Evolutionary conservation across 2,797 vertebrate genomes (phyloP), one percentile per base, ranked within the genome.

Genomic region (Acanthis flammea): DNA sequence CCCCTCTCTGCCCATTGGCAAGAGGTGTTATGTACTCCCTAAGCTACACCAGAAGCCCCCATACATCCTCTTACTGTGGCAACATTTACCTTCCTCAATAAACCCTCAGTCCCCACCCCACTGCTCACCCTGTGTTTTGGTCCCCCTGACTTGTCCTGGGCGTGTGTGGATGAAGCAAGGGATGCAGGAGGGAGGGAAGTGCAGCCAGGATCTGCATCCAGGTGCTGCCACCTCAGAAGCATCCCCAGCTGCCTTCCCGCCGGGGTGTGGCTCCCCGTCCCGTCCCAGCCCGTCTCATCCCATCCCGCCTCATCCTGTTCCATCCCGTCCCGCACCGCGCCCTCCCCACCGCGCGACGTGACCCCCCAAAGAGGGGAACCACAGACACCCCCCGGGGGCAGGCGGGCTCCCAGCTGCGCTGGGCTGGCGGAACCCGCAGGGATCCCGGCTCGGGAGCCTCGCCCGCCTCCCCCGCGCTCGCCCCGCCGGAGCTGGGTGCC

Each of bases 281-380:
- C 50, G 1, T 73, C 92, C 51, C 51, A 41, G 8, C 80, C 66
- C 7, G 14, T 54, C 86, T 24, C 51, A 33, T 23, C 91, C 51
- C 73, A 31, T 71, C 86, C 42, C 12, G 12, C 54, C 88, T 25
- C 17, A 10, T 88, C 88, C 33, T 15, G 51, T 90, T 92, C 75
- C 23, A 1, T 70, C 81, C 74, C 24, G 1, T 55, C 61, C 78
- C 71, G 11, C 72, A n/a, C 85, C 47, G 7, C 89, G 17, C 60
- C 78, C 78, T 84, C 45, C 65, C 65, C 83, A 12, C 84, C 14
- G 3, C 14, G 2, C 66, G 55, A 4, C 1, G 4, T 66, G 94
- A 95, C 79, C 91, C 82, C 83, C 76, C 89, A 90, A 47, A 57
- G 60, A 42, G 48, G 70, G 81, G 71, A 87, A 85, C 81, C 88